These are phyloP conservation scores for Takifugu ocellatus DNA, from an alignment of 2,797 vertebrate species.

Conservation along the genomic window DNA sequence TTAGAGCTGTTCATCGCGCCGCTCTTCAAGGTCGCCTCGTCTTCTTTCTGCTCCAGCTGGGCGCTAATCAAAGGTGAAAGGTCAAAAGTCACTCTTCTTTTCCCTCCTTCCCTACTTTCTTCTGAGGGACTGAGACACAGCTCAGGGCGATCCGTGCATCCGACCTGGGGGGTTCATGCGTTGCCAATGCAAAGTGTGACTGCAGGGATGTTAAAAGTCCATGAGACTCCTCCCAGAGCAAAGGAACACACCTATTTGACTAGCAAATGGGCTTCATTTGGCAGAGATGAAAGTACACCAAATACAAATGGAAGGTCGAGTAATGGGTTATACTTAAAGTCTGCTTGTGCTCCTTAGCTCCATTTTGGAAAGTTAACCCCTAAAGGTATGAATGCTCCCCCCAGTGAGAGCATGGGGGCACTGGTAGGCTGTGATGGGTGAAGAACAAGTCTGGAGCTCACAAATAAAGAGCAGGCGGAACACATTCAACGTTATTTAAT, in stretches of 20 bases:
- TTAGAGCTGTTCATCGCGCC: constrained; percentile 65
- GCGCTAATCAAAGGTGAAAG: constrained; percentile 64
- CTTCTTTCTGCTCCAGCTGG: constrained; percentile 28
- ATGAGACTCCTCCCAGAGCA: constrained; percentile 40
- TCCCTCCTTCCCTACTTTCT: neutral
- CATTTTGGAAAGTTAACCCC: neutral
- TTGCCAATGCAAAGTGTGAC: constrained; percentile 63
- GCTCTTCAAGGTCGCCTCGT: constrained; percentile 32
- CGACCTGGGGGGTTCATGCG: constrained; percentile 23
- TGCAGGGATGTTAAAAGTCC: constrained; percentile 22
- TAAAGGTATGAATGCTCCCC: too few relatives aligned
- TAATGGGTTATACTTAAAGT: too few relatives aligned
- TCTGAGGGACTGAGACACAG: neutral
- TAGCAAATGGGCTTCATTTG: constrained; percentile 64
- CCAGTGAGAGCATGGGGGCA: too few relatives aligned
- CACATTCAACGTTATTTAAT: too few relatives aligned
- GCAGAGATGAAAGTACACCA: constrained; percentile 15
- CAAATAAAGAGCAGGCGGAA: too few relatives aligned
- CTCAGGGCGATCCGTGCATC: constrained; percentile 30
- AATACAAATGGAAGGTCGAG: neutral
- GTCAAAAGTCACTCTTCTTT: constrained; percentile 14
- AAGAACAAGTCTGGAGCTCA: too few relatives aligned
- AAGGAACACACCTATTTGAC: constrained; percentile 66
- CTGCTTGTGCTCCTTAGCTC: neutral
- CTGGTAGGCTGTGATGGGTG: too few relatives aligned